phyloP scores from a whole-genome alignment of 2,797 vertebrate species.

The Coregonus suidteri region DNA sequence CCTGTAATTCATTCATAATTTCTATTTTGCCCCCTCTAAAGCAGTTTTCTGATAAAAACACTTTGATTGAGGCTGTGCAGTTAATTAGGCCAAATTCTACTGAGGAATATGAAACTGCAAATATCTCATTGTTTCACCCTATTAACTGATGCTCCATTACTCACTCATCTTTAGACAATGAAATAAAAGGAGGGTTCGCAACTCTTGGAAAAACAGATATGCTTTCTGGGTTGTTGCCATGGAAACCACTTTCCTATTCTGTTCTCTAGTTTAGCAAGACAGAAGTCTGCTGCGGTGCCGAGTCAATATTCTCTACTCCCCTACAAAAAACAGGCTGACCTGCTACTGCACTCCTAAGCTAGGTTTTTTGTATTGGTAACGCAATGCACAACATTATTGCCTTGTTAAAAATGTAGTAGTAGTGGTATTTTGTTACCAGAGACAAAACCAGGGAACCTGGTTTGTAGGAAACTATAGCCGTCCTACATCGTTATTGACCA shows the following conservation, averaged over 20 bases:
- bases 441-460: no score
- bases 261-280: conserved; percentile 82
- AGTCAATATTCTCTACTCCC: conserved; percentile 80
- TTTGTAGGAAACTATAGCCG: no score
- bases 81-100: conserved; percentile 32
- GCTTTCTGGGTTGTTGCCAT: conserved; percentile 80
- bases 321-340: conserved; percentile 73
- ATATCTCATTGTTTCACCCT: conserved; percentile 14
- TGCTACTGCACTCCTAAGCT: not conserved
- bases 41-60: not conserved
- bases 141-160: conserved; percentile 23
- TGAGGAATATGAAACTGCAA: conserved; percentile 16
- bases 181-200: conserved; percentile 76
- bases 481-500: no score
- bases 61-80: conserved; percentile 10
- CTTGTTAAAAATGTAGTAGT: not conserved
- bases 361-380: not conserved
- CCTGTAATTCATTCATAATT: conserved; percentile 9
- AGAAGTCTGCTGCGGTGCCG: conserved; percentile 55
- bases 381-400: not conserved
- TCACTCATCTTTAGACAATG: conserved; percentile 80
- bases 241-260: conserved; percentile 79
- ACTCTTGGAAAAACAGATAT: conserved; percentile 67
- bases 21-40: not conserved
- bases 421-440: no score